Evolutionary conservation across 1,140 invertebrate species (phyloP).

Genomic region (Ceratosolen solmsi): DNA sequence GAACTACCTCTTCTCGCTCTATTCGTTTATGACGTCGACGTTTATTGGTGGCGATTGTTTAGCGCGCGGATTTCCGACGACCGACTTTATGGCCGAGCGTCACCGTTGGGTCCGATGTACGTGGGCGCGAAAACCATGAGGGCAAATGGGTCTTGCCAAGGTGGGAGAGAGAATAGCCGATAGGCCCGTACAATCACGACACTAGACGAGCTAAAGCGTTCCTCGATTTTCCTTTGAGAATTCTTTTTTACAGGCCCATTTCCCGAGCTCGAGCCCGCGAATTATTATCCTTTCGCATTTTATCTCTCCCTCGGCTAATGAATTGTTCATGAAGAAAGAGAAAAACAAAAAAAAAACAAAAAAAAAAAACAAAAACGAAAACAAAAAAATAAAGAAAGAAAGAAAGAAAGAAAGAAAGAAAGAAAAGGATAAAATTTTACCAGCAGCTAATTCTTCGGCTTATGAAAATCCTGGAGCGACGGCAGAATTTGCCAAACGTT

Average conservation of each 20-base stretch:
- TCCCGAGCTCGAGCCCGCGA: not conserved
- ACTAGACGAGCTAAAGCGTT: not conserved
- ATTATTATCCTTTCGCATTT: not conserved
- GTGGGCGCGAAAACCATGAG: not conserved
- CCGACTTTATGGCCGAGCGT: not conserved
- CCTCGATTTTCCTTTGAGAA: not conserved
- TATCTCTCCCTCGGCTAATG: not conserved
- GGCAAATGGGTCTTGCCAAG: not conserved
- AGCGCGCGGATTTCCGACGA: not conserved
- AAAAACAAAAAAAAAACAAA: too few species aligned
- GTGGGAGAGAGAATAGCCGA: not conserved
- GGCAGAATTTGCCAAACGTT: too few species aligned
- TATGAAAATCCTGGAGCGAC: too few species aligned
- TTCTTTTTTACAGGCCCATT: not conserved
- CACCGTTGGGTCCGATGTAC: not conserved
- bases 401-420: too few species aligned
- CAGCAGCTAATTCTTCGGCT: too few species aligned
- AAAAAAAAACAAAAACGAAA: too few species aligned
- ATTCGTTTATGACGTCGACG: not conserved
- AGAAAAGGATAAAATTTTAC: too few species aligned
- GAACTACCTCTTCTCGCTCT: not conserved
- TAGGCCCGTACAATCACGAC: not conserved
- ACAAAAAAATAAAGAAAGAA: too few species aligned
- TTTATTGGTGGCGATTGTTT: not conserved
- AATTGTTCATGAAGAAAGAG: too few species aligned